These are phyloP conservation scores for Anarhynchus alexandrinus DNA, from an alignment of 2,113 vertebrate genomes.

Conservation along the genomic window DNA sequence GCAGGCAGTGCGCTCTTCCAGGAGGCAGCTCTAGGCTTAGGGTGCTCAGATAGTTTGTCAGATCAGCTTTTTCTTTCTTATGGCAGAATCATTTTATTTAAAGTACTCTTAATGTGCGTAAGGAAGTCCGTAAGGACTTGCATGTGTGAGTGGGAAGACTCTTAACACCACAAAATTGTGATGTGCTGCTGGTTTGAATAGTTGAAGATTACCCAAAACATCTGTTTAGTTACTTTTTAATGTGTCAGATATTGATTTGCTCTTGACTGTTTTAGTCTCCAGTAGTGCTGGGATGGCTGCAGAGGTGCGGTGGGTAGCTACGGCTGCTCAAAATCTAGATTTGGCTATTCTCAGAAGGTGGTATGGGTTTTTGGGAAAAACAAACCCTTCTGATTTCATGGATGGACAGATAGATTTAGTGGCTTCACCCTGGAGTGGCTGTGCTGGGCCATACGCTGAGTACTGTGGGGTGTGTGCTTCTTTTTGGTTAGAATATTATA, in stretches of 20 bases:
- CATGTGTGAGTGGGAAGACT: neutral
- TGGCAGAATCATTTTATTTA: neutral
- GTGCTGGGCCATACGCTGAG: neutral
- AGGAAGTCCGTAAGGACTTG: rapidly evolving
- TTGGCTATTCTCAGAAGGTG: neutral
- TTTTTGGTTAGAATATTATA: too few species aligned
- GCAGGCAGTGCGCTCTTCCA: rapidly evolving
- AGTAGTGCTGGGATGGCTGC: too few species aligned
- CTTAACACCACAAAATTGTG: rapidly evolving
- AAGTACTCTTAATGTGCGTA: rapidly evolving
- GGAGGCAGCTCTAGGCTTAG: neutral
- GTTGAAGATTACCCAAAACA: neutral
- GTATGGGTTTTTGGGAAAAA: neutral
- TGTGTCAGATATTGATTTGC: neutral
- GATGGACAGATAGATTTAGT: neutral
- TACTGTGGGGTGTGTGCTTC: neutral
- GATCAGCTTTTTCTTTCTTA: neutral
- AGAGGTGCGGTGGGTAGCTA: neutral
- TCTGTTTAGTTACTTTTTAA: neutral
- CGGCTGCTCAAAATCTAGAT: rapidly evolving
- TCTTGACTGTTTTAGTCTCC: too few species aligned
- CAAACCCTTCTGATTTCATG: rapidly evolving
- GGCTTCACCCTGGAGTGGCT: neutral
- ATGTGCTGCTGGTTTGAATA: neutral
- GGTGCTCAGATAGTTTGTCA: too few species aligned